phyloP scores from a whole-genome alignment of 1,140 invertebrate genomes.

The Augochlora pura region DNA sequence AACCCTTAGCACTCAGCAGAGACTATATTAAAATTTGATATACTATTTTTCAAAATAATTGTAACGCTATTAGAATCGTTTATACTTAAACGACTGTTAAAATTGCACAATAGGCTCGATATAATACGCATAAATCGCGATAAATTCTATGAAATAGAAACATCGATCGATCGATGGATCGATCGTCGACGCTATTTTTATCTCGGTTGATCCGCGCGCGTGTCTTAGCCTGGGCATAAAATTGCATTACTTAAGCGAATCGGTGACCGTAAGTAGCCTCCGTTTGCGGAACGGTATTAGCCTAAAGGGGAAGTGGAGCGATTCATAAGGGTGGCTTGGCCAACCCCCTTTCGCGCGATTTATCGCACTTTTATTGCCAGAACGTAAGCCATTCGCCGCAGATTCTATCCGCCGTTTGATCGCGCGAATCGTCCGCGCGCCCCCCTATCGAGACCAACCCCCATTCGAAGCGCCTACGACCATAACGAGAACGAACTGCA shows the following conservation, averaged over 20 bases:
- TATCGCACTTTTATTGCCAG: conserved; percentile 24
- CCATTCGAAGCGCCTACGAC: too few relatives aligned
- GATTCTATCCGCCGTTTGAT: conserved; percentile 3
- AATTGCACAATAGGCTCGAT: too few relatives aligned
- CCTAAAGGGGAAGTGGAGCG: conserved; percentile 37
- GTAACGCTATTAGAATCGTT: too few relatives aligned
- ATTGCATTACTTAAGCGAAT: conserved; percentile 41
- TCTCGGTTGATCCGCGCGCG: conserved; percentile 10
- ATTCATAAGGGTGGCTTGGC: conserved; percentile 39
- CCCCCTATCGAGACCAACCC: background rate
- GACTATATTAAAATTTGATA: too few relatives aligned
- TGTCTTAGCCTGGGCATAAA: conserved; percentile 43
- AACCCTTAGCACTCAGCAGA: too few relatives aligned
- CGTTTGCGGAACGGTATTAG: conserved; percentile 36
- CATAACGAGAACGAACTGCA: too few relatives aligned
- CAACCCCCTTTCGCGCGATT: conserved; percentile 16
- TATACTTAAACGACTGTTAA: too few relatives aligned
- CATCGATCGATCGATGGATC: conserved; percentile 7
- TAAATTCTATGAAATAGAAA: too few relatives aligned
- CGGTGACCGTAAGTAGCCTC: conserved; percentile 43
- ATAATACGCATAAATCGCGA: too few relatives aligned
- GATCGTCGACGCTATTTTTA: conserved; percentile 27
- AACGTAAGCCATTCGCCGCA: background rate
- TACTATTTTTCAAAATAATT: too few relatives aligned
- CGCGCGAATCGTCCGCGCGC: background rate